Base-by-base conservation (phyloP, 2,113 vertebrate genomes). In the Strix aluco region DNA sequence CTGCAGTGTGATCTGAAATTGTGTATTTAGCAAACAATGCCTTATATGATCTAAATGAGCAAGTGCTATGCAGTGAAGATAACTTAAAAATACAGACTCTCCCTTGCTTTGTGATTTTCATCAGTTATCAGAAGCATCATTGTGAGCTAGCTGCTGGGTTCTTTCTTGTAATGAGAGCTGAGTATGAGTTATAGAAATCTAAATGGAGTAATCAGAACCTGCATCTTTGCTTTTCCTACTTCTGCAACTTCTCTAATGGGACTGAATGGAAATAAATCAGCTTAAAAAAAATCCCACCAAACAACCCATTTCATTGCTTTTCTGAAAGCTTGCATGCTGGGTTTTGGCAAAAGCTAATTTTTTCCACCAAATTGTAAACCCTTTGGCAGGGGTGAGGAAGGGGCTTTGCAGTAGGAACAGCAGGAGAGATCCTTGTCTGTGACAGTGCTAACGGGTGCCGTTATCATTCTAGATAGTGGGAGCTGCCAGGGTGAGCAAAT, bases 201-300 rank as follows among this genome's bases (percentile, higher is more conserved):
- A 97, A 97, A 96, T 96, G 86, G 86, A 81, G 73, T 73, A 94
- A 93, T 96, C 83, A 72, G 83, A 95, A 92, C 86, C 63, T 86
- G 57, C 72, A 90, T 93, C 90, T 90, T 93, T 74, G 63, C 79
- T 80, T 96, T 92, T 94, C 80, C 59, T 90, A 9, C 84, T 93
- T 79, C 58, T 93, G 78, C 78, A 95, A 17, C 75, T 93, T 90
- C 71, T 94, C 69, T 91, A 88, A 91, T 74, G 51, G 77, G 44
- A 69, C 57, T 77, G 92, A 94, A 91, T 29, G 49, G 61, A 92
- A 94, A 84, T 86, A 86, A 94, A 85, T 92, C 47, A 52, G 25
- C 58, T 90, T 40, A 13, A 59, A 92, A 70, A 62, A 32, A 2
- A 0, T 1, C 5, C 19, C 26, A 52, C 86, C 62, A 89, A 65